phyloP scores from a whole-genome alignment of 2,888 invertebrate genomes.

The Synanthedon tipuliformis region DNA sequence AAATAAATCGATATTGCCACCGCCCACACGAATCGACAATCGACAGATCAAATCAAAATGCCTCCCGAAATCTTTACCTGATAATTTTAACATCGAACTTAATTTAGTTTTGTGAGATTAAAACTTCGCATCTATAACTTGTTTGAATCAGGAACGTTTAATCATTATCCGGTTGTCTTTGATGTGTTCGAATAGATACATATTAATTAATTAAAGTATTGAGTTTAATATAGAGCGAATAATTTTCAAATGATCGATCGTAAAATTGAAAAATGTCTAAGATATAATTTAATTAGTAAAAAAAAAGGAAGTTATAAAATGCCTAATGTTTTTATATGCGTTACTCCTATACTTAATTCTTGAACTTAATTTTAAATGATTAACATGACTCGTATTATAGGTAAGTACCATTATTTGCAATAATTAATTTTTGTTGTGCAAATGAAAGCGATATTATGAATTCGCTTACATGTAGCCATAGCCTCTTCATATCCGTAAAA shows the following conservation, averaged over 20 bases:
- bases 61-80: constrained; percentile 22
- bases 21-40: constrained; percentile 33
- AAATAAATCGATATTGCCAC: constrained; percentile 33
- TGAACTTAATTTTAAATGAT: neutral
- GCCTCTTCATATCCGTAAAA: no score
- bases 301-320: neutral
- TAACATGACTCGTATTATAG: no score
- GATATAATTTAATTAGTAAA: no score
- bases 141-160: constrained; percentile 23
- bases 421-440: no score
- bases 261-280: neutral
- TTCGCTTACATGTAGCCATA: no score
- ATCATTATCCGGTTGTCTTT: constrained; percentile 31
- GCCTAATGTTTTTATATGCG: neutral
- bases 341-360: neutral
- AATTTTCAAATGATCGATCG: neutral
- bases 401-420: no score
- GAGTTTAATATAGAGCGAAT: neutral
- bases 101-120: constrained; percentile 28
- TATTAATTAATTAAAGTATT: constrained; percentile 18
- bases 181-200: constrained; percentile 40
- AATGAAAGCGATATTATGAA: no score
- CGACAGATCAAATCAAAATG: constrained; percentile 21
- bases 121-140: constrained; percentile 22
- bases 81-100: constrained; percentile 22